A percentile compares a stretch with the other conserved stretches of the same genome.
phyloP scores from a whole-genome alignment of 2,113 vertebrate species.

The Addax nasomaculatus region DNA sequence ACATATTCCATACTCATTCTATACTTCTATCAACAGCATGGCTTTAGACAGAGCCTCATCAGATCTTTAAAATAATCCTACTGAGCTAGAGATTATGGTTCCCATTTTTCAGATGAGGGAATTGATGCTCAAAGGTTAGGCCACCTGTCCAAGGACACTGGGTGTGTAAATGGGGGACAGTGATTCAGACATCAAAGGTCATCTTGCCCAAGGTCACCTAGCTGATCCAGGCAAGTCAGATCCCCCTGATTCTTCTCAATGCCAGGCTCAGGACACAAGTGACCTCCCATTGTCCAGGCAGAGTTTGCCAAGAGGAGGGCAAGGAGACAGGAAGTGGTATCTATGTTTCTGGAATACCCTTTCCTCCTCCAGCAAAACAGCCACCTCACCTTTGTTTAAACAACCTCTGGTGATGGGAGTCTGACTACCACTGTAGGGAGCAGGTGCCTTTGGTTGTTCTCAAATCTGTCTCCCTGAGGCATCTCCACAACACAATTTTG shows the following conservation, averaged over 20 bases:
- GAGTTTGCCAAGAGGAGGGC: no score
- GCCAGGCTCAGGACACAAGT: background rate
- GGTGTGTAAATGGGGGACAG: background rate
- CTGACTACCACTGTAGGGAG: background rate
- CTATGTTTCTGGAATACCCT: background rate
- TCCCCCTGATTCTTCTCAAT: background rate
- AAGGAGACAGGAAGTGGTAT: background rate
- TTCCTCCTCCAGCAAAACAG: background rate
- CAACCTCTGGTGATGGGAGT: no score
- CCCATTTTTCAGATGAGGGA: background rate
- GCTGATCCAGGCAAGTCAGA: background rate
- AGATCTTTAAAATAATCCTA: background rate
- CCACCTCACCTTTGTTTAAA: background rate
- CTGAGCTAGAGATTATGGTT: background rate
- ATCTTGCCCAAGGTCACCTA: background rate
- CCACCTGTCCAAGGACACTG: background rate
- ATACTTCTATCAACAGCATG: background rate
- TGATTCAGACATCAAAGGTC: background rate
- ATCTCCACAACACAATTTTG: background rate
- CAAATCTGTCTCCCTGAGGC: background rate
- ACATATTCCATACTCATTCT: background rate
- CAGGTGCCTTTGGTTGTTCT: background rate
- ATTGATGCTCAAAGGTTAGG: background rate
- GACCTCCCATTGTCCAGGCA: background rate
- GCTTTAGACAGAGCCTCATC: background rate